These are phyloP conservation scores for Osmerus mordax DNA, from an alignment of 2,113 vertebrate genomes.

Conservation along the genomic window DNA sequence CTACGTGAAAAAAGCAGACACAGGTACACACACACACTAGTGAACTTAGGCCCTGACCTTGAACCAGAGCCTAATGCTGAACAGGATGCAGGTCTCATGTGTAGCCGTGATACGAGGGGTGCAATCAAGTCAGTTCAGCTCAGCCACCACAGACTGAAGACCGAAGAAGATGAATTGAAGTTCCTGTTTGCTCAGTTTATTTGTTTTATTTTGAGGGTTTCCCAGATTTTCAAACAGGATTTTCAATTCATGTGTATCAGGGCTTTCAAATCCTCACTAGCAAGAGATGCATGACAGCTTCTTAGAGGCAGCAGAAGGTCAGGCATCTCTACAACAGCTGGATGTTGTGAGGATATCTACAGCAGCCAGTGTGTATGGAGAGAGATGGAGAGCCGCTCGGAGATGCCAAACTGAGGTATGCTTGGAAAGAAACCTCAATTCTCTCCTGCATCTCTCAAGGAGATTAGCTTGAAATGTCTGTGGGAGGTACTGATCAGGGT, in stretches of 20 bases:
- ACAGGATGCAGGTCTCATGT: too few relatives aligned
- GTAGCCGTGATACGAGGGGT: conserved; percentile 34
- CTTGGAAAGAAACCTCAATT: conserved; percentile 33
- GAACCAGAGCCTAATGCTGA: too few relatives aligned
- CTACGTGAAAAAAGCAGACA: conserved; percentile 60
- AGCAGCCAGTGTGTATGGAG: conserved; percentile 25
- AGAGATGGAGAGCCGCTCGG: conserved; percentile 28
- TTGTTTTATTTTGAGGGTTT: background rate
- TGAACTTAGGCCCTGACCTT: background rate
- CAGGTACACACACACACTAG: background rate
- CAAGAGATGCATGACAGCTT: conserved; percentile 37
- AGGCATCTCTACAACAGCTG: conserved; percentile 23
- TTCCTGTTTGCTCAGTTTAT: conserved; percentile 16
- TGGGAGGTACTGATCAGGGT: conserved; percentile 52
- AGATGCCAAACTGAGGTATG: conserved; percentile 36
- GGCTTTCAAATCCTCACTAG: conserved; percentile 58
- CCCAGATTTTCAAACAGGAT: conserved; percentile 30
- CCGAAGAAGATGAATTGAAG: conserved; percentile 58
- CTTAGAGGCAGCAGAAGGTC: background rate
- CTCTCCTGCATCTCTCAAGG: conserved; percentile 50
- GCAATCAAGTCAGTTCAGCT: conserved; percentile 44
- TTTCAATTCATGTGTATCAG: conserved; percentile 58
- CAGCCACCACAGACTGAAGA: conserved; percentile 39
- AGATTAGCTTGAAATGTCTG: conserved; percentile 61
- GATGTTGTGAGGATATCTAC: conserved; percentile 25